A percentile compares a stretch with the other conserved stretches of the same genome.
These are phyloP conservation scores for Drosophila leontia DNA, from an alignment of 1,140 invertebrate species.

Conservation along the genomic window DNA sequence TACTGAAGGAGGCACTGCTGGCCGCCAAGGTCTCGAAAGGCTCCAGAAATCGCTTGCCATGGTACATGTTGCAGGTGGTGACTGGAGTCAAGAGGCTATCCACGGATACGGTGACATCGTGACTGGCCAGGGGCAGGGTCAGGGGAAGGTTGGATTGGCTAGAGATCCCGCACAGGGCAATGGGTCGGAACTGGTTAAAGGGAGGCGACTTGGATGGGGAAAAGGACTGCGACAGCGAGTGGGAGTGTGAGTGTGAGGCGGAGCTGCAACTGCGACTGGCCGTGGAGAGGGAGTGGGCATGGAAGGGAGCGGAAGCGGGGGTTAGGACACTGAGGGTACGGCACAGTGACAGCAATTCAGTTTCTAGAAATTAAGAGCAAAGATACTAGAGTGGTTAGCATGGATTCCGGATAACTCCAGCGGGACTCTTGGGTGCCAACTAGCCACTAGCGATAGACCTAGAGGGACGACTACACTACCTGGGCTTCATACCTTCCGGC, in stretches of 20 bases:
- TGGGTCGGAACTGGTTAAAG: constrained; percentile 64
- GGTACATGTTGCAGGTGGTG: constrained; percentile 60
- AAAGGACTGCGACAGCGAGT: neutral
- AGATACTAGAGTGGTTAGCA: neutral
- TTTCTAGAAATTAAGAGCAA: constrained; percentile 41
- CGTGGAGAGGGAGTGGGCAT: constrained; percentile 40
- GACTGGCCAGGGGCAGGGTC: constrained; percentile 8
- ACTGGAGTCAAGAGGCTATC: constrained; percentile 55
- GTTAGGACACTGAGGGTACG: constrained; percentile 17
- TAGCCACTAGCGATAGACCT: constrained; percentile 43
- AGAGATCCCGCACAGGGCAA: constrained; percentile 34
- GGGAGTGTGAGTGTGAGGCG: constrained; percentile 16
- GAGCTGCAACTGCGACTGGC: constrained; percentile 39
- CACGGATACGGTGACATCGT: constrained; percentile 45
- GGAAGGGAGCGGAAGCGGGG: constrained; percentile 13
- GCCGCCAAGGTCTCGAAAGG: constrained; percentile 59
- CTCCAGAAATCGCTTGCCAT: constrained; percentile 74
- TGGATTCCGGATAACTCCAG: neutral
- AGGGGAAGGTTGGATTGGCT: neutral
- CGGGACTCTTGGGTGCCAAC: constrained; percentile 7
- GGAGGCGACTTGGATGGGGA: constrained; percentile 42
- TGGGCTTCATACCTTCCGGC: constrained; percentile 84
- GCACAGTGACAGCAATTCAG: constrained; percentile 64
- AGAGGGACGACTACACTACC: constrained; percentile 79
- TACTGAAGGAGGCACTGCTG: constrained; percentile 71